Percentiles rank a stretch among this genome's conserved stretches.
Conservation (phyloP, 2,797 vertebrate species). For the Kryptolebias ocellatus region DNA sequence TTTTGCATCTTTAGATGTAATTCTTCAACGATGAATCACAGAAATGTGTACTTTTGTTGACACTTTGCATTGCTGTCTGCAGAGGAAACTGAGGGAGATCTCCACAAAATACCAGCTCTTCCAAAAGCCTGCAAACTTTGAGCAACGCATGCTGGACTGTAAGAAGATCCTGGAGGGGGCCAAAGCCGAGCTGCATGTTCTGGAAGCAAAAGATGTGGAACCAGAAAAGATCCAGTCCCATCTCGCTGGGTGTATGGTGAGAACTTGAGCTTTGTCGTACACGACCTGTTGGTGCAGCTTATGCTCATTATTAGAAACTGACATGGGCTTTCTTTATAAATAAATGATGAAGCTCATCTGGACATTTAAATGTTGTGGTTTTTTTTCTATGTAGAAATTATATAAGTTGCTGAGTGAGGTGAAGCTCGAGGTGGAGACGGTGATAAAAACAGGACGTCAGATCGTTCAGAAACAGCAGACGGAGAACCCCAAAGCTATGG, state of each 20-base stretch:
- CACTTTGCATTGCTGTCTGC: slow-evolving; percentile 10
- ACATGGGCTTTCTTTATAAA: too few species aligned
- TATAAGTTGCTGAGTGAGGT: slow-evolving; percentile 98
- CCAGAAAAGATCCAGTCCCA: slow-evolving; percentile 91
- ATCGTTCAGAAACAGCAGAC: slow-evolving; percentile 99
- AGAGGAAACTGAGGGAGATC: slow-evolving; percentile 96
- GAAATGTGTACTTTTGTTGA: not conserved
- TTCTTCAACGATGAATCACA: not conserved
- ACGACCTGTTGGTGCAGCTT: not conserved
- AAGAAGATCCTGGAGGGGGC: slow-evolving; percentile 91
- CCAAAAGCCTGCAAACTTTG: slow-evolving; percentile 98
- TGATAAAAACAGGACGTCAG: slow-evolving; percentile 97
- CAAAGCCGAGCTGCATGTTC: slow-evolving; percentile 88
- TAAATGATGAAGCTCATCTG: not conserved
- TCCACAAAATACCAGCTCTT: slow-evolving; percentile 97
- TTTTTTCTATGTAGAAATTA: slow-evolving; percentile 84
- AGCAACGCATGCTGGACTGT: slow-evolving; percentile 98
- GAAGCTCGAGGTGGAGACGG: slow-evolving; percentile 97
- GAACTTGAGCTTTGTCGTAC: not conserved
- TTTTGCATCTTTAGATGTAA: too few species aligned
- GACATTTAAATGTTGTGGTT: not conserved
- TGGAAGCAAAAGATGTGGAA: slow-evolving; percentile 88
- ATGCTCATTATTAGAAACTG: not conserved
- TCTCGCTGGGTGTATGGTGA: slow-evolving; percentile 93
- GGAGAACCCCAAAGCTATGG: slow-evolving; percentile 96